phyloP scores from a whole-genome alignment of 2,888 invertebrate species.

The Erynnis tages region DNA sequence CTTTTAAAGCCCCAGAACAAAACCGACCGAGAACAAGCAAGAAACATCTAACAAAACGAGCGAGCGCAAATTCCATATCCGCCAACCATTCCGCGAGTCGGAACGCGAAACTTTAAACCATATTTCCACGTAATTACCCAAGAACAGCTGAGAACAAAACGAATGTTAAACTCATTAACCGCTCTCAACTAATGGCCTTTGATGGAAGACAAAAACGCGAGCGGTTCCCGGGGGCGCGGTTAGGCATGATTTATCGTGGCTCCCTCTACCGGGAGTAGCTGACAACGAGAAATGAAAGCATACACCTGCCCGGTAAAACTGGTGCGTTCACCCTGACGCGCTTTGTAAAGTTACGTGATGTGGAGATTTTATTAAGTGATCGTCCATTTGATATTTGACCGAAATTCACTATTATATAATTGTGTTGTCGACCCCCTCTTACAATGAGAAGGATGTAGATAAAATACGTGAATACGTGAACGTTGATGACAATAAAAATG shows the following conservation, averaged over 20 bases:
- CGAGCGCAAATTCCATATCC: constrained; percentile 26
- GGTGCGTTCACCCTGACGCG: constrained; percentile 12
- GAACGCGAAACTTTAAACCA: constrained; percentile 27
- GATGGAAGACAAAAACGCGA: constrained; percentile 52
- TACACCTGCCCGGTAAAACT: constrained; percentile 19
- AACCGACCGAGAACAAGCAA: too few species aligned
- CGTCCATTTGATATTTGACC: too few species aligned
- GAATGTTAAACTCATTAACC: constrained; percentile 48
- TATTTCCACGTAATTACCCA: constrained; percentile 38
- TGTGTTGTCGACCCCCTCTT: too few species aligned
- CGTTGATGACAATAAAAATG: too few species aligned
- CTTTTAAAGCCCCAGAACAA: too few species aligned
- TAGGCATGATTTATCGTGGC: constrained; percentile 29
- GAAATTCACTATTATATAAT: background rate
- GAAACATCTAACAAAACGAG: constrained; percentile 12
- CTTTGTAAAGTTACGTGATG: constrained; percentile 5
- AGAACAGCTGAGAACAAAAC: constrained; percentile 40
- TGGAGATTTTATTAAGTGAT: too few species aligned
- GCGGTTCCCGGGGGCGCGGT: constrained; percentile 39
- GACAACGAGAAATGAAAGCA: constrained; percentile 26
- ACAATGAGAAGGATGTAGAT: too few species aligned
- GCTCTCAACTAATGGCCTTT: constrained; percentile 48
- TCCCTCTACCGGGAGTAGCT: constrained; percentile 26
- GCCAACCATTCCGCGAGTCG: constrained; percentile 16
- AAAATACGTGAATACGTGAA: too few species aligned